Conservation (phyloP, 2,888 invertebrate species). For the Glaucopsyche alexis region DNA sequence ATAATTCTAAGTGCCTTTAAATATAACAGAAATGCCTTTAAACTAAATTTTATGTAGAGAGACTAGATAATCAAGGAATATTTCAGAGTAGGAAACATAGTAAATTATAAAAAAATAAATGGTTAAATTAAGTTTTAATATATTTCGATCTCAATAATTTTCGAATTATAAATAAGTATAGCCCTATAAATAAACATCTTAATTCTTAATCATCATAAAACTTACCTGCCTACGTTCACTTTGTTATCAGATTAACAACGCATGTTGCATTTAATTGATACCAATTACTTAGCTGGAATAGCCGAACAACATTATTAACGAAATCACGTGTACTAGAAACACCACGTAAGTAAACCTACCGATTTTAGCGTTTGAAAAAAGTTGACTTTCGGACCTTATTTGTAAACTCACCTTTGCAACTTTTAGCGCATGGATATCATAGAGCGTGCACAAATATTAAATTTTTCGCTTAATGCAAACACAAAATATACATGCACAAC, state of each 20-base stretch:
- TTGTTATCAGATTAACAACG: conserved; percentile 21
- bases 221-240: conserved; percentile 9
- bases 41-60: neutral
- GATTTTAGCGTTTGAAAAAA: conserved; percentile 41
- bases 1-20: neutral
- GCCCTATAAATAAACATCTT: neutral
- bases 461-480: conserved; percentile 43
- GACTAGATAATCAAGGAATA: neutral
- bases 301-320: conserved; percentile 11
- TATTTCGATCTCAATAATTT: too few species aligned
- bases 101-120: too few species aligned
- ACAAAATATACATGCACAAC: conserved; percentile 49
- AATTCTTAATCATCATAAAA: conserved; percentile 14
- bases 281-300: neutral
- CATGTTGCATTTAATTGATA: conserved; percentile 16
- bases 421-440: conserved; percentile 53
- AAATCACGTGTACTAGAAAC: neutral
- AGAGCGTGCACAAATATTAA: conserved; percentile 46
- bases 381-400: conserved; percentile 48
- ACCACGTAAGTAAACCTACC: conserved; percentile 28
- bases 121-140: too few species aligned
- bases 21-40: neutral
- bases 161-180: neutral
- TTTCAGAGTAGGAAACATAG: neutral
- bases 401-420: conserved; percentile 55